Evolutionary conservation across 2,888 invertebrate species (phyloP).

Genomic region (Seira musarum): DNA sequence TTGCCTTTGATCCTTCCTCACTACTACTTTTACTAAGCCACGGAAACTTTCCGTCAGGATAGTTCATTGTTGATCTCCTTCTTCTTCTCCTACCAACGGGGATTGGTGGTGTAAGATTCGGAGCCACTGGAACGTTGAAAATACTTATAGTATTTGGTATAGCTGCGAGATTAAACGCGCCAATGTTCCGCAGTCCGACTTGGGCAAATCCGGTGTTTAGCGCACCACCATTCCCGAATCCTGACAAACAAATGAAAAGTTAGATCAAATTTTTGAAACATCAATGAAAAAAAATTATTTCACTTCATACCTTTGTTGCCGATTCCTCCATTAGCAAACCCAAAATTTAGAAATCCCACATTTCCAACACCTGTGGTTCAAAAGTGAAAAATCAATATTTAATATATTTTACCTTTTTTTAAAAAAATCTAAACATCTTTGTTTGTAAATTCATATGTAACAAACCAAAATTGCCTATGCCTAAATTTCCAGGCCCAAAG

Average conservation of each 20-base stretch:
- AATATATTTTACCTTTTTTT: too few species aligned
- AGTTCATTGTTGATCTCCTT: constrained; percentile 42
- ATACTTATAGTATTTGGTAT: constrained; percentile 56
- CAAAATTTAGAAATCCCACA: constrained; percentile 55
- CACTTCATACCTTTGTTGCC: constrained; percentile 52
- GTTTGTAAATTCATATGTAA: background rate
- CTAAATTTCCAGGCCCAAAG: constrained; percentile 57
- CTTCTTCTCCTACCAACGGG: constrained; percentile 37
- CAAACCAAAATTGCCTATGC: constrained; percentile 53
- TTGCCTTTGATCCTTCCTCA: background rate
- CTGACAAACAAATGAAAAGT: background rate
- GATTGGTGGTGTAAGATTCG: constrained; percentile 55
- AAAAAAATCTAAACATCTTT: background rate
- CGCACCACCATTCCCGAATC: constrained; percentile 47
- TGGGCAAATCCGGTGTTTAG: constrained; percentile 57
- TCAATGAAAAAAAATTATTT: background rate
- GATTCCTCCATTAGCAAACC: constrained; percentile 52
- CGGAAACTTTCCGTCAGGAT: constrained; percentile 38
- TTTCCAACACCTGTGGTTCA: constrained; percentile 51
- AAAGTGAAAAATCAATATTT: background rate
- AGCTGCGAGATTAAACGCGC: constrained; percentile 47
- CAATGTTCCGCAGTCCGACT: constrained; percentile 52
- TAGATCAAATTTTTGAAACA: background rate
- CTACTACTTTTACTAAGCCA: constrained; percentile 26
- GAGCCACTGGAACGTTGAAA: constrained; percentile 50